Evolutionary conservation across 2,888 invertebrate genomes (phyloP), one percentile per base, ranked within the genome.

Genomic region (Drosophila cognata): DNA sequence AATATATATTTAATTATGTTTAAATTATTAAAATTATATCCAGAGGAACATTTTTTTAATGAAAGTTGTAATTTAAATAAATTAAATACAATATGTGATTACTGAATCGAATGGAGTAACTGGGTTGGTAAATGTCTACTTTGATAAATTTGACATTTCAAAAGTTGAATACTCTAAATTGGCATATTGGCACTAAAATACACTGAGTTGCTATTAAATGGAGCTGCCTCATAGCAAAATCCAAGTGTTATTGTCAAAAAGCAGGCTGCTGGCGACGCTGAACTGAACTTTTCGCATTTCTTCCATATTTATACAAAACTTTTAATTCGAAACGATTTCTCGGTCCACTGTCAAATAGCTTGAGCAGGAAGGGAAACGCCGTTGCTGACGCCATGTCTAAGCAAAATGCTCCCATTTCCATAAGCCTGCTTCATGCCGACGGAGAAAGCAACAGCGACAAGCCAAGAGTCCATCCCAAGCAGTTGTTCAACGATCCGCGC

Each of bases 401-500:
- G 52, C 56, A 74, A 21, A 70, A 60, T n/a, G 31, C 28, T 10
- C 48, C 18, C 21, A 31, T 62, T 38, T 51, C 28, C 3, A 3
- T 43, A 10, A 55, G n/a, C 8, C 41, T 61, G 28, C 52, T 36
- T 18, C 18, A 68, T 53, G 29, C 2, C 35, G 18, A 8, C n/a
- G 38, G 31, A 18, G 18, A 21, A 29, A 29, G 25, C 18, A 41
- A 4, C 7, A 36, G 31, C n/a, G 13, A 50, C n/a, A 29, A 18
- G 5, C 5, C 35, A 1, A 59, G 48, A 0, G 5, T 16, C 2
- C 53, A 53, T 3, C 57, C 71, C 18, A 66, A 48, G 31, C 71
- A 72, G 33, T 31, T 81, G 46, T 75, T 93, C 43, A 96, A 96
- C 90, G 97, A 97, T 92, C 96, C 96, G 7, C 94, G 94, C 84